These are phyloP conservation scores for Lindbergichthys nudifrons DNA, from an alignment of 2,797 vertebrate species.

Conservation along the genomic window DNA sequence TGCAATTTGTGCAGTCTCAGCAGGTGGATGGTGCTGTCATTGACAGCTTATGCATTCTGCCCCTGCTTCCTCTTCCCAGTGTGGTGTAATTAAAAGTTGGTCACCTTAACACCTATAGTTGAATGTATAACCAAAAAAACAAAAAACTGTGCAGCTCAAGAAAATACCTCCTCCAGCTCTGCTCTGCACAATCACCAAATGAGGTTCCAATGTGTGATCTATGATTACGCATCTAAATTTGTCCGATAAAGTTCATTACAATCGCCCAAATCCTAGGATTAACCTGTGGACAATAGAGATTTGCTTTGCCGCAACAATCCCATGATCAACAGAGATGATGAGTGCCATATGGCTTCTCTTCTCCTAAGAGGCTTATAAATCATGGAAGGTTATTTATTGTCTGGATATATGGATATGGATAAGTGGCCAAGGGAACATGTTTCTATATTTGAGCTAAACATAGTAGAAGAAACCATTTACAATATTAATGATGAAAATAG, in stretches of 20 bases:
- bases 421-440: conserved; percentile 26
- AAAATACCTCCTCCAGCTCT: conserved; percentile 11
- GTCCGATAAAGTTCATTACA: conserved; percentile 45
- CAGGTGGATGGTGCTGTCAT: neutral
- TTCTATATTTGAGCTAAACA: neutral
- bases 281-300: conserved; percentile 64
- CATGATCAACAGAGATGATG: conserved; percentile 62
- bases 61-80: neutral
- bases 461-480: neutral
- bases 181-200: conserved; percentile 43
- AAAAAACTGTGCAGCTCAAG: neutral
- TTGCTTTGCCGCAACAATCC: conserved; percentile 43
- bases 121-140: conserved; percentile 4
- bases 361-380: conserved; percentile 69
- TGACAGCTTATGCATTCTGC: neutral
- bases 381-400: conserved; percentile 57
- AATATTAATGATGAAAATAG: neutral
- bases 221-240: conserved; percentile 46
- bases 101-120: conserved; percentile 3
- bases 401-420: conserved; percentile 46
- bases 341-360: conserved; percentile 57
- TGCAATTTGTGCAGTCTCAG: neutral
- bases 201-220: conserved; percentile 52
- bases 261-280: conserved; percentile 68
- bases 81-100: neutral